These are phyloP conservation scores for Crocodylus rhombifer DNA, from an alignment of 2,797 vertebrate genomes.

Conservation along the genomic window DNA sequence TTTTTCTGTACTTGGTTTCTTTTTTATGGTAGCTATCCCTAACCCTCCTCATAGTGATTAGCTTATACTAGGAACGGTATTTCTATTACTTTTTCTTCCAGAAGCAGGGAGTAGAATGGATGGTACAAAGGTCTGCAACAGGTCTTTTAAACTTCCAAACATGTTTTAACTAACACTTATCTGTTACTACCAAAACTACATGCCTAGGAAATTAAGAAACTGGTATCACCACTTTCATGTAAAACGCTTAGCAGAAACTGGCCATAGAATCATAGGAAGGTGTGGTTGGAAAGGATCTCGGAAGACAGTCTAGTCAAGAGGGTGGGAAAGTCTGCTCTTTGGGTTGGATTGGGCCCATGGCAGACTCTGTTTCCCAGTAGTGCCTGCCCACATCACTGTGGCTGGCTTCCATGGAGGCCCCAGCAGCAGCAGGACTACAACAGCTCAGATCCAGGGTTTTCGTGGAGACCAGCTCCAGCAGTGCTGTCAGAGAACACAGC, in stretches of 20 bases:
- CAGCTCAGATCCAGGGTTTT: no score
- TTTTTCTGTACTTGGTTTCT: neutral
- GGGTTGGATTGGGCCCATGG: no score
- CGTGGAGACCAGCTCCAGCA: no score
- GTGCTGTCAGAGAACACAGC: no score
- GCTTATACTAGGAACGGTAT: no score
- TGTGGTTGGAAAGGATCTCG: no score
- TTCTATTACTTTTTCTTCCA: neutral
- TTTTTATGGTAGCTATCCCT: neutral
- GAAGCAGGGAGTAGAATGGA: neutral
- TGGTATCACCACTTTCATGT: neutral
- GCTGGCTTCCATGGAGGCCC: no score
- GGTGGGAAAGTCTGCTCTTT: no score
- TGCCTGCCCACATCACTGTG: no score
- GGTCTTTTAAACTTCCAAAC: neutral
- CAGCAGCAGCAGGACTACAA: no score
- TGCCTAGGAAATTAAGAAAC: neutral
- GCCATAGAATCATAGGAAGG: neutral
- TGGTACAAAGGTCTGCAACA: neutral
- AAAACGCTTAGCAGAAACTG: neutral
- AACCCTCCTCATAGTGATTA: neutral
- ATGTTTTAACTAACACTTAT: neutral
- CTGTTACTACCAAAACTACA: neutral
- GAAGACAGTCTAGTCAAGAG: no score
- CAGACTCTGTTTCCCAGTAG: no score